Evolutionary conservation across 2,888 invertebrate species (phyloP).

Genomic region (Cerastis leucographa): DNA sequence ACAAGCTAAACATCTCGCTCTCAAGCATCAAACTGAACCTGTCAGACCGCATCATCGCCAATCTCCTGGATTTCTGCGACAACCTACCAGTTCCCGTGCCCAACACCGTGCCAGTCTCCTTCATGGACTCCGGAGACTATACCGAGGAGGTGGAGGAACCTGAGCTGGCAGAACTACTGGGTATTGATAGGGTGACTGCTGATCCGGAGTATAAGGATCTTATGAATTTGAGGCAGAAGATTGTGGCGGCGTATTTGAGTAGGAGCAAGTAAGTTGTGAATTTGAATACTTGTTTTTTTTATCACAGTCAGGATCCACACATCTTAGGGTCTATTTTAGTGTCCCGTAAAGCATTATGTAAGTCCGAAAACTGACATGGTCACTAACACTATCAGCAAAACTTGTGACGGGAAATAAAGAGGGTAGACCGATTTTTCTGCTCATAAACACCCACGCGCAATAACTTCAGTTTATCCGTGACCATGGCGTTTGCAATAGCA

Average conservation of each 20-base stretch:
- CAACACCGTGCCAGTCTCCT: slow-evolving; percentile 86
- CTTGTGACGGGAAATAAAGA: too few species aligned
- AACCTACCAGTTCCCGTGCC: slow-evolving; percentile 86
- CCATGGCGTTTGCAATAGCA: too few species aligned
- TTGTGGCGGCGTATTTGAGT: slow-evolving; percentile 85
- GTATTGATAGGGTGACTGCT: slow-evolving; percentile 78
- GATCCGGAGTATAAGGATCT: slow-evolving; percentile 85
- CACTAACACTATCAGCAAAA: too few species aligned
- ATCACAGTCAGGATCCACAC: not conserved
- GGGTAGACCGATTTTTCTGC: too few species aligned
- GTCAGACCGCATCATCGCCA: slow-evolving; percentile 93
- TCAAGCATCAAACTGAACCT: slow-evolving; percentile 94
- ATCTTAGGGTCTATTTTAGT: not conserved
- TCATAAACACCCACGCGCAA: too few species aligned
- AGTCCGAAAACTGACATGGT: too few species aligned
- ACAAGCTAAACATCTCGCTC: slow-evolving; percentile 94
- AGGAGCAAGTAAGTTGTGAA: slow-evolving; percentile 78
- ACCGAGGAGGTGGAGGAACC: slow-evolving; percentile 81
- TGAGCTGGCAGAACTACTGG: slow-evolving; percentile 75
- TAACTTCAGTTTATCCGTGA: too few species aligned
- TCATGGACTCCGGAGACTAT: slow-evolving; percentile 86
- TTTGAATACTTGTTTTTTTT: not conserved
- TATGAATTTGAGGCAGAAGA: slow-evolving; percentile 83
- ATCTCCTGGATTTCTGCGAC: slow-evolving; percentile 92
- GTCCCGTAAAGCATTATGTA: not conserved